Conservation (phyloP, 2,888 invertebrate species). For the Dynastes maya region DNA sequence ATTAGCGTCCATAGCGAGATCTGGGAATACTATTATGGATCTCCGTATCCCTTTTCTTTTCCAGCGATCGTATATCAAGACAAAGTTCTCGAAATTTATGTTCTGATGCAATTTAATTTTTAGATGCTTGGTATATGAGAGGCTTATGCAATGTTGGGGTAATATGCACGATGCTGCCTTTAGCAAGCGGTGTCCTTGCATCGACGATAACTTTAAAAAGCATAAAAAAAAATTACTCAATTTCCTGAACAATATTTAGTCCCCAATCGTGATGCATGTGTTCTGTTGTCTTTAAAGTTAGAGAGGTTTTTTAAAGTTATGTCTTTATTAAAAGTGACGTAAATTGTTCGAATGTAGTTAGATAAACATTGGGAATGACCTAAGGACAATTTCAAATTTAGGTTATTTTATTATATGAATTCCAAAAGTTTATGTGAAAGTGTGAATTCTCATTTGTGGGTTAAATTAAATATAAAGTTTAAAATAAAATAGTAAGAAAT, state of each 20-base stretch:
- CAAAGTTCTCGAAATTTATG: constrained; percentile 43
- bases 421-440: too few species aligned
- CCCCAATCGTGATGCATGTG: constrained; percentile 36
- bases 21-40: constrained; percentile 3
- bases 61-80: constrained; percentile 25
- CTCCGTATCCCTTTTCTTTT: background rate
- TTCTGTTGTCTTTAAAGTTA: constrained; percentile 22
- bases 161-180: constrained; percentile 55
- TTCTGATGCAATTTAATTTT: constrained; percentile 56
- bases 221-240: too few species aligned
- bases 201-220: constrained; percentile 54
- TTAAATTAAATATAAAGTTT: too few species aligned
- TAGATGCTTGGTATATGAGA: constrained; percentile 56
- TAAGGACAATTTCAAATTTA: too few species aligned
- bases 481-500: too few species aligned
- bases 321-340: constrained; percentile 1
- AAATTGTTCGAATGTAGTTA: too few species aligned
- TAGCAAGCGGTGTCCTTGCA: constrained; percentile 57
- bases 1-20: background rate
- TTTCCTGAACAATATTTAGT: constrained; percentile 54
- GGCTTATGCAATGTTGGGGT: constrained; percentile 59
- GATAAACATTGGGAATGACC: too few species aligned
- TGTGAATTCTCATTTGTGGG: too few species aligned
- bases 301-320: constrained; percentile 22
- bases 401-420: too few species aligned